Evolutionary conservation across 2,797 vertebrate species (phyloP).

Genomic region (Poeciliopsis paucimaculata): DNA sequence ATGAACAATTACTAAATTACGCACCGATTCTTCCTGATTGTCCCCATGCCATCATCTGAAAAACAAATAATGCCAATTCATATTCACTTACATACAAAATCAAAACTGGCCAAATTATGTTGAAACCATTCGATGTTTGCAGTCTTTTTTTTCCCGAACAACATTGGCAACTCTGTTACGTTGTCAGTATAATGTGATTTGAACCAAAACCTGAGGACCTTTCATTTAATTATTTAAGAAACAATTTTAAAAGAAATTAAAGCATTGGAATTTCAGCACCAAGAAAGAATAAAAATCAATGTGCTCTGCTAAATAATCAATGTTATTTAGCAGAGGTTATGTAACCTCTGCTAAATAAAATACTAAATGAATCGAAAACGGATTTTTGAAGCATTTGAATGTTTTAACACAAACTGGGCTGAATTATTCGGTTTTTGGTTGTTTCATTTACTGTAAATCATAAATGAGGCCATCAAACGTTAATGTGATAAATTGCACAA

Average conservation of each 20-base stretch:
- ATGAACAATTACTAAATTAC: background rate
- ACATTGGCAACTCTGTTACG: background rate
- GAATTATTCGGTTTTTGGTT: background rate
- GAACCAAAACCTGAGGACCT: background rate
- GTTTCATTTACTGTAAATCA: background rate
- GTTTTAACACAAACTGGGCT: background rate
- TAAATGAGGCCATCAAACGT: background rate
- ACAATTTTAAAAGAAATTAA: background rate
- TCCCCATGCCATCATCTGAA: background rate
- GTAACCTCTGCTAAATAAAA: background rate
- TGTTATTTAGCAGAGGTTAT: too few relatives aligned
- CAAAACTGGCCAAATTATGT: background rate
- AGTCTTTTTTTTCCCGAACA: too few relatives aligned
- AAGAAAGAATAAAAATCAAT: background rate
- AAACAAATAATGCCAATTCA: background rate
- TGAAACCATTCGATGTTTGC: background rate
- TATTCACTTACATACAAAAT: background rate
- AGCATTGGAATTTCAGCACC: background rate
- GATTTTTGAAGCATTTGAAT: background rate
- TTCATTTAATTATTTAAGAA: background rate
- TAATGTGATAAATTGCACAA: background rate
- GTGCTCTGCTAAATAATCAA: background rate
- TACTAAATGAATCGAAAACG: background rate
- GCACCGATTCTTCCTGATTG: background rate
- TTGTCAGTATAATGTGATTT: background rate